Conservation (phyloP, 2,888 invertebrate species). For the Cantharis rufa region DNA sequence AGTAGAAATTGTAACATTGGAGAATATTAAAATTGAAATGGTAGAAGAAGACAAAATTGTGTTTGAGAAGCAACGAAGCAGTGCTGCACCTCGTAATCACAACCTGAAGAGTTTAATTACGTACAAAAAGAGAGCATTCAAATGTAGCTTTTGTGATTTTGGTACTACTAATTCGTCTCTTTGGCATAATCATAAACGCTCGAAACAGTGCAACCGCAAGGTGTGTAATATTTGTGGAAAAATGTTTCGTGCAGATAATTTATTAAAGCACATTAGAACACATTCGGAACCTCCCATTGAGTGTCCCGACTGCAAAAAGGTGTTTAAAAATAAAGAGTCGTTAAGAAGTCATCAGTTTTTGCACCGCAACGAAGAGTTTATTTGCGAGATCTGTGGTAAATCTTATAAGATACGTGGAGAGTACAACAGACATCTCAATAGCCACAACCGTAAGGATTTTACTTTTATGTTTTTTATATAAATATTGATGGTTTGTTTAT, state of each 20-base stretch:
- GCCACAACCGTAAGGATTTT: constrained; percentile 22
- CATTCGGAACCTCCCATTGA: constrained; percentile 42
- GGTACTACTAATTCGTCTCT: not conserved
- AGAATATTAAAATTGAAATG: not conserved
- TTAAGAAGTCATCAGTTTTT: constrained; percentile 43
- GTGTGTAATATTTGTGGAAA: constrained; percentile 48
- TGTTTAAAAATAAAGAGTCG: constrained; percentile 38
- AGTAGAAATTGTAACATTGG: not conserved
- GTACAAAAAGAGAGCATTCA: constrained; percentile 1
- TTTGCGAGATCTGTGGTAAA: constrained; percentile 47
- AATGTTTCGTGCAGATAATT: constrained; percentile 42
- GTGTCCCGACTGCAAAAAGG: constrained; percentile 35
- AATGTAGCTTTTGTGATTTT: constrained; percentile 12
- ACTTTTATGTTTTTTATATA: not conserved
- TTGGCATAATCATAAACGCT: constrained; percentile 7
- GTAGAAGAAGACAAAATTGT: not conserved
- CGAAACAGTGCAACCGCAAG: constrained; percentile 31
- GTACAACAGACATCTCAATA: constrained; percentile 11
- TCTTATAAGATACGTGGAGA: constrained; percentile 40
- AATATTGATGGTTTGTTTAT: not conserved
- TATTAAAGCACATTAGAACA: constrained; percentile 42
- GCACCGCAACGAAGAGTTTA: constrained; percentile 40
- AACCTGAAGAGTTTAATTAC: constrained; percentile 7
- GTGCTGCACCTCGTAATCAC: not conserved
- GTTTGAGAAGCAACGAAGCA: not conserved